Evolutionary conservation across 2,797 vertebrate genomes (phyloP).

Genomic region (Helarctos malayanus): DNA sequence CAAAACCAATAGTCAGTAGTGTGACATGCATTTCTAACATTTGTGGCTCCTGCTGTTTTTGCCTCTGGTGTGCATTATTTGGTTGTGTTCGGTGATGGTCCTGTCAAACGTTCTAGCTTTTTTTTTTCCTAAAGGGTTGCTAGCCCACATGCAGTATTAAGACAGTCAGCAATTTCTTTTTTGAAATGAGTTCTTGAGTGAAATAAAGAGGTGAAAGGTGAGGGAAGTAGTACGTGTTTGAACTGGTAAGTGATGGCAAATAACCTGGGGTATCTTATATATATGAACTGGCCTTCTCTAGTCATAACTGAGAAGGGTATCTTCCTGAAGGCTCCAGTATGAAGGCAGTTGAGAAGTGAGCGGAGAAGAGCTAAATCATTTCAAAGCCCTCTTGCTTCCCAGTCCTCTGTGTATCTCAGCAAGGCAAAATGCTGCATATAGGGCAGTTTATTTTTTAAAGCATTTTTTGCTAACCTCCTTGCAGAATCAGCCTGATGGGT

Average conservation of each 20-base stretch:
- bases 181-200: slow-evolving; percentile 46
- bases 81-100: not conserved
- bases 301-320: slow-evolving; percentile 38
- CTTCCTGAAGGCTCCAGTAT: slow-evolving; percentile 64
- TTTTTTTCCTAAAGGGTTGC: not conserved
- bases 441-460: slow-evolving; percentile 72
- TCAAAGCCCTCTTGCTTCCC: slow-evolving; percentile 59
- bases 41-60: slow-evolving; percentile 54
- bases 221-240: slow-evolving; percentile 3
- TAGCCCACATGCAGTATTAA: slow-evolving; percentile 24
- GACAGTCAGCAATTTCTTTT: not conserved
- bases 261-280: slow-evolving; percentile 48
- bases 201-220: slow-evolving; percentile 25
- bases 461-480: slow-evolving; percentile 58
- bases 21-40: slow-evolving; percentile 53
- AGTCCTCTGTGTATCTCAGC: slow-evolving; percentile 71
- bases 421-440: slow-evolving; percentile 74
- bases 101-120: slow-evolving; percentile 10
- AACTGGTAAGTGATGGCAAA: slow-evolving; percentile 43
- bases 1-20: slow-evolving; percentile 21
- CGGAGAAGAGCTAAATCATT: slow-evolving; percentile 67
- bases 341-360: slow-evolving; percentile 63
- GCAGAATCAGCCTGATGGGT: slow-evolving; percentile 63
- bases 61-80: slow-evolving; percentile 51
- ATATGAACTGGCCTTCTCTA: slow-evolving; percentile 55